Evolutionary conservation across 1,140 invertebrate species (phyloP).

Genomic region (Diplogasteroides magnus): DNA sequence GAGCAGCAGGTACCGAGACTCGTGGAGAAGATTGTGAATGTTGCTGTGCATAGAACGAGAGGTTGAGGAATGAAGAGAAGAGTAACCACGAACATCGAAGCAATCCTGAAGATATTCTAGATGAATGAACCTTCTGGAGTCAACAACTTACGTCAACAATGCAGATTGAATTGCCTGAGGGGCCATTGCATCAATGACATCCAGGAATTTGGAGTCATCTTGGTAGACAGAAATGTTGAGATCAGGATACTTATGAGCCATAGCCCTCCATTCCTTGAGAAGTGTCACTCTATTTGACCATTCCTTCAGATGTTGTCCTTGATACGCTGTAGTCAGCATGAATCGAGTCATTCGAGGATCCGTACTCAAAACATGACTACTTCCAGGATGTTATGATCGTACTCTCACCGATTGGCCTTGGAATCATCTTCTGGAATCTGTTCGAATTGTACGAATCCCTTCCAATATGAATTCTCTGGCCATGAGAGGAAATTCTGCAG

Average conservation of each 20-base stretch:
- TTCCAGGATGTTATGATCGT: conserved; percentile 1
- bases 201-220: conserved; percentile 52
- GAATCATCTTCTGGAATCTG: conserved; percentile 10
- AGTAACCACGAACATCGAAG: conserved; percentile 51
- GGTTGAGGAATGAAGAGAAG: conserved; percentile 49
- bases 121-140: too few relatives aligned
- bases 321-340: conserved; percentile 52
- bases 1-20: conserved; percentile 42
- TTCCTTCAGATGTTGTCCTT: conserved; percentile 44
- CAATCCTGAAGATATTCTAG: too few relatives aligned
- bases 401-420: neutral
- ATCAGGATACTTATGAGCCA: conserved; percentile 51
- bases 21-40: conserved; percentile 49
- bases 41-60: conserved; percentile 41
- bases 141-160: conserved; percentile 34
- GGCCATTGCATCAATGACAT: conserved; percentile 48
- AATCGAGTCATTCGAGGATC: conserved; percentile 34
- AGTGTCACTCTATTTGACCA: conserved; percentile 50
- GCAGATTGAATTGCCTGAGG: conserved; percentile 48
- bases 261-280: conserved; percentile 43
- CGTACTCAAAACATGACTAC: conserved; percentile 10
- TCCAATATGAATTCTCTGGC: conserved; percentile 55
- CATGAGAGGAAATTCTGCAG: conserved; percentile 46
- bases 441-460: conserved; percentile 42
- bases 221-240: conserved; percentile 45